phyloP scores from a whole-genome alignment of 2,113 vertebrate species.

The Ciconia stormi region DNA sequence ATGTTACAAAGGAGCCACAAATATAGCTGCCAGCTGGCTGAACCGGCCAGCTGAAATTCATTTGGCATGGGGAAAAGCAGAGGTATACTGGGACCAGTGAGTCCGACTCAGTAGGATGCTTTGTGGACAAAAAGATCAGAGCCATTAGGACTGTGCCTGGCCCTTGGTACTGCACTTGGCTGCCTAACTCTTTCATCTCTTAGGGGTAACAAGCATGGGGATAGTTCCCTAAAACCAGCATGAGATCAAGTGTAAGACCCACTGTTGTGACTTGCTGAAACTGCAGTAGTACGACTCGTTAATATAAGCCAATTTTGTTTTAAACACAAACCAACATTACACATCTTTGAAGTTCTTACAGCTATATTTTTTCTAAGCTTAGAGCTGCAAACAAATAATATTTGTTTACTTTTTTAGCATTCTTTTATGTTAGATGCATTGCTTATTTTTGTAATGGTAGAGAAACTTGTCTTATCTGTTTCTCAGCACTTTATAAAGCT shows the following conservation, averaged over 20 bases:
- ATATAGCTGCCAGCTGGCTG: background rate
- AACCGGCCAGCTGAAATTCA: background rate
- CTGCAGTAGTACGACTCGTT: background rate
- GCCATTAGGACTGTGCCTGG: background rate
- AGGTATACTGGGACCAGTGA: background rate
- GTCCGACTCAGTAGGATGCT: background rate
- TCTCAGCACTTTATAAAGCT: background rate
- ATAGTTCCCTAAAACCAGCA: background rate
- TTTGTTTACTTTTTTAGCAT: background rate
- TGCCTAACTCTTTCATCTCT: background rate
- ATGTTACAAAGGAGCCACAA: background rate
- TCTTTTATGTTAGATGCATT: background rate
- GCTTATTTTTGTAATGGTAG: background rate
- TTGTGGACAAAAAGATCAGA: background rate
- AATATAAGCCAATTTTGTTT: background rate
- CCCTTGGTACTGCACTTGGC: background rate
- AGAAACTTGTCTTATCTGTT: background rate
- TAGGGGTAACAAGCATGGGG: background rate
- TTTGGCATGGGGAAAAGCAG: background rate
- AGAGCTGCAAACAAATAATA: background rate
- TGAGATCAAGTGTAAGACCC: background rate
- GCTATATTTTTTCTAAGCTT: background rate
- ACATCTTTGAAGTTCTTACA: constrained; percentile 1
- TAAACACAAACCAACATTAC: background rate
- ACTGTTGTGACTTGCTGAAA: background rate